phyloP scores from a whole-genome alignment of 2,888 invertebrate genomes.

The Xanthorhoe designata region DNA sequence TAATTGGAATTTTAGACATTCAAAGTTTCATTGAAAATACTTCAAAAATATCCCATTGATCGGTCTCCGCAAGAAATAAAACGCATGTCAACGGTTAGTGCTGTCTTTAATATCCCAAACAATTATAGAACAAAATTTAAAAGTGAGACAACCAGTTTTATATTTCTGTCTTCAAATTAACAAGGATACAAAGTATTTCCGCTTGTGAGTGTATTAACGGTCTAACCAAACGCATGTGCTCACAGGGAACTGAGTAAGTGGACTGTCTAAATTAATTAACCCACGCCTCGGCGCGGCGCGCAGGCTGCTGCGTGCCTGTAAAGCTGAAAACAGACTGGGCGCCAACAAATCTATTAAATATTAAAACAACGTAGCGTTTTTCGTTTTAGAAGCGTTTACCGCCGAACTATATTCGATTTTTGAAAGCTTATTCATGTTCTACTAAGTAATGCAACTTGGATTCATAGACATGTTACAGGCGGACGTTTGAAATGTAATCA shows the following conservation, averaged over 20 bases:
- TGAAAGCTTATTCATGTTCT: slow-evolving; percentile 80
- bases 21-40: neutral
- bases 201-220: slow-evolving; percentile 65
- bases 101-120: slow-evolving; percentile 2
- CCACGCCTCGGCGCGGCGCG: slow-evolving; percentile 46
- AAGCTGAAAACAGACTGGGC: slow-evolving; percentile 59
- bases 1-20: neutral
- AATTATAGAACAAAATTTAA: slow-evolving; percentile 47
- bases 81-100: slow-evolving; percentile 2
- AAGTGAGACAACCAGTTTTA: slow-evolving; percentile 53
- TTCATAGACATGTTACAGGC: slow-evolving; percentile 65
- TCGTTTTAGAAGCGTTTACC: slow-evolving; percentile 54
- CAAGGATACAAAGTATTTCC: slow-evolving; percentile 72
- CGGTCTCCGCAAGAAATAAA: slow-evolving; percentile 3
- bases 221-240: slow-evolving; percentile 66
- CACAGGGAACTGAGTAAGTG: slow-evolving; percentile 69
- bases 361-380: slow-evolving; percentile 63
- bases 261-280: slow-evolving; percentile 82
- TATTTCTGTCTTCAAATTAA: slow-evolving; percentile 66
- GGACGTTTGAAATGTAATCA: slow-evolving; percentile 52
- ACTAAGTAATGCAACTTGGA: slow-evolving; percentile 71
- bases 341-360: slow-evolving; percentile 53
- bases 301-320: slow-evolving; percentile 61
- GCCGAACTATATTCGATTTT: slow-evolving; percentile 70
- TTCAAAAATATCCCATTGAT: neutral